Evolutionary conservation across 2,888 invertebrate genomes (phyloP).

Genomic region (Dicyrtomina minuta): DNA sequence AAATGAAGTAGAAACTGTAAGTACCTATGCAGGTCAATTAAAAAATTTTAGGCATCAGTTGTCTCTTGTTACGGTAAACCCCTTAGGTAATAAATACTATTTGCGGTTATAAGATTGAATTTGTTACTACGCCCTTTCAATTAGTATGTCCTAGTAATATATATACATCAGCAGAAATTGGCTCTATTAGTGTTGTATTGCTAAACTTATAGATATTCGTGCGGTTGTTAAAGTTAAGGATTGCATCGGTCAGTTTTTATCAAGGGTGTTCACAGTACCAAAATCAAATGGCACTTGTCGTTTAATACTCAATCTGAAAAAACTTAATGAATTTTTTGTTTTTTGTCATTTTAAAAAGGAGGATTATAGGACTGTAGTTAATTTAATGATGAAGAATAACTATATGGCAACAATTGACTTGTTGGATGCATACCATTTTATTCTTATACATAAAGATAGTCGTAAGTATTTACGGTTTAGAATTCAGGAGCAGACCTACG

Average conservation of each 20-base stretch:
- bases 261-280: neutral
- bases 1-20: too few relatives aligned
- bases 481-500: slow-evolving; percentile 9
- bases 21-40: neutral
- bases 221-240: neutral
- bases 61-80: neutral
- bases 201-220: neutral
- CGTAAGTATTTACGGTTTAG: slow-evolving; percentile 33
- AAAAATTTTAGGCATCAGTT: neutral
- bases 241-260: neutral
- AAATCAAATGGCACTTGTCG: neutral
- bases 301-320: neutral
- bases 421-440: slow-evolving; percentile 34
- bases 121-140: neutral
- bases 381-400: slow-evolving; percentile 3
- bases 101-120: neutral
- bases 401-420: slow-evolving; percentile 34
- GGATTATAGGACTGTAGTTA: slow-evolving; percentile 30
- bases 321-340: neutral
- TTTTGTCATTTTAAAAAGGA: slow-evolving; percentile 15
- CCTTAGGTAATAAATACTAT: neutral
- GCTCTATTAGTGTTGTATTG: neutral
- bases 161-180: neutral
- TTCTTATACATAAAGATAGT: slow-evolving; percentile 19
- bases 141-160: neutral